Conservation (phyloP, 2,113 vertebrate species). For the Apeltes quadracus region DNA sequence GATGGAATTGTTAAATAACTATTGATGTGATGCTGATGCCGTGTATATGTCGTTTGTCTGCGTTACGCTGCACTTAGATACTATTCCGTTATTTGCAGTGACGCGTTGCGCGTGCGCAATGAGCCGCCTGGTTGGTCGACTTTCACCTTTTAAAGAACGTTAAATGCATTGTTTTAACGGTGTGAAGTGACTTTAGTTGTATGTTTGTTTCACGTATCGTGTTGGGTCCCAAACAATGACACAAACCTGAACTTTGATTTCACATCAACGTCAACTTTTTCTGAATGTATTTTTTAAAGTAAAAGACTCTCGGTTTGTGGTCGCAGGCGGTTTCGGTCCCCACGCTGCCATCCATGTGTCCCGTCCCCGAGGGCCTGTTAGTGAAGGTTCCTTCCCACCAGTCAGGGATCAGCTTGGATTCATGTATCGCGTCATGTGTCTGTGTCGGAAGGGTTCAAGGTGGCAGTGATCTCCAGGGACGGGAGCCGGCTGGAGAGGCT, state of each 20-base stretch:
- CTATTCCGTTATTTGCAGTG: background rate
- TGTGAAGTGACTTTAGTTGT: background rate
- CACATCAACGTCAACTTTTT: background rate
- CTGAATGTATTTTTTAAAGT: background rate
- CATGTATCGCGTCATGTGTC: constrained; percentile 1
- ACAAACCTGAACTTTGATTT: background rate
- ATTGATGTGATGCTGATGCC: background rate
- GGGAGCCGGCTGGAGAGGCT: constrained; percentile 79
- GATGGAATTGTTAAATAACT: background rate
- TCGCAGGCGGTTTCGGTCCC: background rate
- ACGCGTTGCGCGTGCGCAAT: background rate
- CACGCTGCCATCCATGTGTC: background rate
- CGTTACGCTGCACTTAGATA: background rate
- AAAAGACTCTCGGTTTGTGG: background rate
- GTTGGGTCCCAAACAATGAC: background rate
- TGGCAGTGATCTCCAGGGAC: constrained; percentile 85
- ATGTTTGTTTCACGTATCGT: background rate
- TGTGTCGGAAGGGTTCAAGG: constrained; percentile 77
- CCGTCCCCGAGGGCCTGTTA: background rate
- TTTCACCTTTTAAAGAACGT: background rate
- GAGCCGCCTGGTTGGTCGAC: background rate
- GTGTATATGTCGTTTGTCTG: background rate
- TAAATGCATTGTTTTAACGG: background rate
- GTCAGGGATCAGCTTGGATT: constrained; percentile 23
- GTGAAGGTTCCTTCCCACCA: constrained; percentile 17